phyloP scores from a whole-genome alignment of 2,113 vertebrate genomes.

The Mesitornis unicolor region DNA sequence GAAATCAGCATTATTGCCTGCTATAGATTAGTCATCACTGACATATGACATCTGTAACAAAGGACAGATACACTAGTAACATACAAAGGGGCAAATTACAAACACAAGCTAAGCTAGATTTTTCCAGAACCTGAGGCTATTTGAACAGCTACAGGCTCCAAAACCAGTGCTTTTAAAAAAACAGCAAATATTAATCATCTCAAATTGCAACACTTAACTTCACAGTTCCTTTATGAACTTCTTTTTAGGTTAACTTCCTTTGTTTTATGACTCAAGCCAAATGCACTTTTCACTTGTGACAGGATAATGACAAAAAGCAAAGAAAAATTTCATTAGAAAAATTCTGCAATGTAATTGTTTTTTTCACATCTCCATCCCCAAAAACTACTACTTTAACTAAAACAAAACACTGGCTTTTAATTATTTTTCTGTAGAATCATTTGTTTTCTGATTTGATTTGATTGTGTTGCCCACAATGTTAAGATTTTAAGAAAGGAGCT shows the following conservation, averaged over 20 bases:
- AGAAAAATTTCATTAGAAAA: neutral
- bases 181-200: neutral
- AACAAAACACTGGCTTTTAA: neutral
- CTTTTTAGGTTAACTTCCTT: neutral
- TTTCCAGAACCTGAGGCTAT: neutral
- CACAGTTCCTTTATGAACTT: neutral
- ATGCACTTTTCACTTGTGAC: neutral
- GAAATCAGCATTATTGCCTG: neutral
- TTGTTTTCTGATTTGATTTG: too few species aligned
- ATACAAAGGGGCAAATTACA: neutral
- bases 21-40: neutral
- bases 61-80: neutral
- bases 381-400: neutral
- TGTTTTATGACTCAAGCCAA: neutral
- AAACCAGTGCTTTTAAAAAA: neutral
- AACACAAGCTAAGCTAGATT: neutral
- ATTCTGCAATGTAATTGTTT: neutral
- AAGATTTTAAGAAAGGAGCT: neutral
- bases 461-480: neutral
- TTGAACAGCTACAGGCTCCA: neutral
- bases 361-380: neutral
- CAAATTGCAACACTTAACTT: neutral
- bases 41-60: neutral
- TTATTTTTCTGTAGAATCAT: neutral
- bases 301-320: neutral